Conservation (phyloP, 2,113 vertebrate species). For the Paramisgurnus dabryanus region DNA sequence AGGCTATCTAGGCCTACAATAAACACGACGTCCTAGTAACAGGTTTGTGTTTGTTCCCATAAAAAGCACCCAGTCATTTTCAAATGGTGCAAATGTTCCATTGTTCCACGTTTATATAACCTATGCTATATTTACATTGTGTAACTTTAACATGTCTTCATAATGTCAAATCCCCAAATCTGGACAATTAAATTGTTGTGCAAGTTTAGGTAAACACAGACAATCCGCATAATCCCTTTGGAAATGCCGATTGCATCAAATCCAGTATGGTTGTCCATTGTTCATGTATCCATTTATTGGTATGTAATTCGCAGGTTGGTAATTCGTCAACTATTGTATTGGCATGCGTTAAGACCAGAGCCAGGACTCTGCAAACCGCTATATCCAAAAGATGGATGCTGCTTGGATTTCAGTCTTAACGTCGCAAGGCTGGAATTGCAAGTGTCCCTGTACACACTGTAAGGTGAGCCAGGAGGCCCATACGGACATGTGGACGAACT, state of each 20-base stretch:
- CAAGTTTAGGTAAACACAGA: slow-evolving; percentile 85
- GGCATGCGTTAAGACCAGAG: slow-evolving; percentile 92
- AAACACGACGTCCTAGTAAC: background rate
- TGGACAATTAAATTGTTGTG: slow-evolving; percentile 77
- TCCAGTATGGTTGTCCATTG: slow-evolving; percentile 80
- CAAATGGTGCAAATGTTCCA: slow-evolving; percentile 17
- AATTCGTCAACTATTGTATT: slow-evolving; percentile 96
- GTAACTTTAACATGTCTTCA: slow-evolving; percentile 73
- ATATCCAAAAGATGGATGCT: slow-evolving; percentile 97
- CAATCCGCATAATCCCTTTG: slow-evolving; percentile 88
- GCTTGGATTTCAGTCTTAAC: slow-evolving; percentile 97
- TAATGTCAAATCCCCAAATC: slow-evolving; percentile 66
- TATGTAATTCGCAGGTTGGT: slow-evolving; percentile 12
- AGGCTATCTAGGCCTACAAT: background rate
- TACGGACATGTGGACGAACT: slow-evolving; percentile 92
- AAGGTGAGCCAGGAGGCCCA: slow-evolving; percentile 90
- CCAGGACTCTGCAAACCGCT: slow-evolving; percentile 91
- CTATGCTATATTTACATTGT: slow-evolving; percentile 66
- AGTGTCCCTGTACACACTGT: slow-evolving; percentile 97
- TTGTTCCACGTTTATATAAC: slow-evolving; percentile 60
- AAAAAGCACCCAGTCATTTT: background rate
- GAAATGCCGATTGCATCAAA: slow-evolving; percentile 83
- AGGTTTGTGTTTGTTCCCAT: background rate
- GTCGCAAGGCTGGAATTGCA: slow-evolving; percentile 97
- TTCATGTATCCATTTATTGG: slow-evolving; percentile 58